These are phyloP conservation scores for Gymnocypris eckloni DNA, from an alignment of 2,797 vertebrate genomes.

Conservation along the genomic window DNA sequence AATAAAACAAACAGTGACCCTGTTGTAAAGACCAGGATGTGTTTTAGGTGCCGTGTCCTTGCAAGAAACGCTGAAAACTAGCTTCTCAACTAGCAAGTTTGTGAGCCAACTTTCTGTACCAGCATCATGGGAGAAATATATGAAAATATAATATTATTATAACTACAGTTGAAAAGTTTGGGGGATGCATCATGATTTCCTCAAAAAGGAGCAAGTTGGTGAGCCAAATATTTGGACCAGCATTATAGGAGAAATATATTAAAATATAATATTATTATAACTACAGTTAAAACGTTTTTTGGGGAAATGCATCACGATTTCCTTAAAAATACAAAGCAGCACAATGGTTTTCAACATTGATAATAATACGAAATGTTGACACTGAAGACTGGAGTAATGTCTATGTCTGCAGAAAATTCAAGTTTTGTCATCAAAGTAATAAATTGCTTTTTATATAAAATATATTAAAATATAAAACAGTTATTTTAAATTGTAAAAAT, in stretches of 20 bases:
- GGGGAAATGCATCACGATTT: background rate
- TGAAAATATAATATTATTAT: background rate
- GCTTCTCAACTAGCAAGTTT: background rate
- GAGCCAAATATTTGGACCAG: background rate
- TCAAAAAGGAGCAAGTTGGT: background rate
- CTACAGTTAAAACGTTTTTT: background rate
- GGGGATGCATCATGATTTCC: background rate
- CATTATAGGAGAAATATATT: background rate
- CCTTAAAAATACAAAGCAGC: background rate
- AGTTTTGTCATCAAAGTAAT: background rate
- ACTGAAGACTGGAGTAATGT: background rate
- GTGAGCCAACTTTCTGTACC: background rate
- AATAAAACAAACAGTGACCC: background rate
- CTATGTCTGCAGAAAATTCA: background rate
- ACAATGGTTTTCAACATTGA: background rate
- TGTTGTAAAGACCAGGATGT: constrained; percentile 15
- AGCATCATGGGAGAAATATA: background rate
- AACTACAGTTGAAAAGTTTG: background rate
- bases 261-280: background rate
- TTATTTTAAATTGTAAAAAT: background rate
- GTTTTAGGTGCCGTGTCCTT: background rate
- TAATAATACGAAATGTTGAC: background rate
- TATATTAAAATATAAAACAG: background rate
- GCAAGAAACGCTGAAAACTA: too few relatives aligned
- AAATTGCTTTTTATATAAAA: background rate